These are phyloP conservation scores for Paramuricea clavata DNA, from an alignment of 92 coral and sea anemone genomes.

Conservation along the genomic window DNA sequence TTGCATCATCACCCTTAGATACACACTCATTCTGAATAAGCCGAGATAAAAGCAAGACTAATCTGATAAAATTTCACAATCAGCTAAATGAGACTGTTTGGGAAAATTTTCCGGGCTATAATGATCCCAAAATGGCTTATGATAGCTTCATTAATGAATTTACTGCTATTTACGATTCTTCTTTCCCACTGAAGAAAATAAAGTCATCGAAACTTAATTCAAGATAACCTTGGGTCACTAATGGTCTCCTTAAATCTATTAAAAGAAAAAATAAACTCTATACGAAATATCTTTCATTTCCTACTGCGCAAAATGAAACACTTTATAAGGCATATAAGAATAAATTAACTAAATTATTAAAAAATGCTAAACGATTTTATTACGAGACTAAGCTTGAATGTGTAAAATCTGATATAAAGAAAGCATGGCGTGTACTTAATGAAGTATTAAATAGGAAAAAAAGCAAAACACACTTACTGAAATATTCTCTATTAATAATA, in stretches of 20 bases:
- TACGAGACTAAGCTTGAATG: too few relatives aligned
- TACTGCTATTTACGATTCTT: constrained; percentile 32
- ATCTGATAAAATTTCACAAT: background rate
- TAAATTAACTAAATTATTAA: background rate
- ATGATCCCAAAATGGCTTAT: constrained; percentile 37
- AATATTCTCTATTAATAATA: too few relatives aligned
- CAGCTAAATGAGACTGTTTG: constrained; percentile 17
- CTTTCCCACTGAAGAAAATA: constrained; percentile 52
- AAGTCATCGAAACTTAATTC: constrained; percentile 25
- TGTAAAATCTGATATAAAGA: too few relatives aligned
- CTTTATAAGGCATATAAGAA: constrained; percentile 45
- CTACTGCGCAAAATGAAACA: too few relatives aligned
- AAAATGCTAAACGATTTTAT: background rate
- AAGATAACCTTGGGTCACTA: constrained; percentile 49
- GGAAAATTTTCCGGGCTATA: constrained; percentile 20
- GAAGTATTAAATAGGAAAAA: background rate
- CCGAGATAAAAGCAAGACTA: background rate
- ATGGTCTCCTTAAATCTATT: constrained; percentile 32
- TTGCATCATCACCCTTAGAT: too few relatives aligned
- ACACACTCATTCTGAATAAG: too few relatives aligned
- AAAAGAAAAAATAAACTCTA: too few relatives aligned
- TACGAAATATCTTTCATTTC: too few relatives aligned
- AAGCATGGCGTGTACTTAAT: too few relatives aligned
- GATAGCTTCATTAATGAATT: constrained; percentile 45
- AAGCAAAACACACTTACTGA: too few relatives aligned